phyloP scores from a whole-genome alignment of 1,140 invertebrate species.

The Littorina saxatilis region DNA sequence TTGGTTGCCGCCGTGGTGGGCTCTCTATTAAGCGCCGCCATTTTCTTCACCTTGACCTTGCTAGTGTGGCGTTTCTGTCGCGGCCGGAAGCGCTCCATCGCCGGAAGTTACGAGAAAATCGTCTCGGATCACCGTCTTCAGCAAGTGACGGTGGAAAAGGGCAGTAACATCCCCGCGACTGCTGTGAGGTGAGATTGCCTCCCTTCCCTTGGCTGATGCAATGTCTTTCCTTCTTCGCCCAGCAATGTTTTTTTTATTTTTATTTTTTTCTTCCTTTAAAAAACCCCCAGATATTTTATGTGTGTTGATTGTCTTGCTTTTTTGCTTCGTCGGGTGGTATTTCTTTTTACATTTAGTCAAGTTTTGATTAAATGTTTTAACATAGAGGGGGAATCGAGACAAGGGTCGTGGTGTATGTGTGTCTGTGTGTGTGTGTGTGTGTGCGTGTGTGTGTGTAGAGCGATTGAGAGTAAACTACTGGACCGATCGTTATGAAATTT shows the following conservation, averaged over 20 bases:
- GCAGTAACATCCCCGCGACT: slow-evolving; percentile 20
- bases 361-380: no score
- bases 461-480: no score
- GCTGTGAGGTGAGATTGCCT: slow-evolving; percentile 13
- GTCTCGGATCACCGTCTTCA: slow-evolving; percentile 31
- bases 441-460: neutral
- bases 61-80: slow-evolving; percentile 38
- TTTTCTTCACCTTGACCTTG: slow-evolving; percentile 36
- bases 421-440: neutral
- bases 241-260: neutral
- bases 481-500: no score
- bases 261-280: neutral
- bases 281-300: no score
- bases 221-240: no score
- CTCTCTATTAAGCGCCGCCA: slow-evolving; percentile 27
- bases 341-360: no score
- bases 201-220: neutral
- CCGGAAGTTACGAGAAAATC: slow-evolving; percentile 36
- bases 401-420: no score
- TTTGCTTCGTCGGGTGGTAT: no score
- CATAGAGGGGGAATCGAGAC: no score
- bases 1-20: slow-evolving; percentile 30
- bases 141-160: slow-evolving; percentile 27
- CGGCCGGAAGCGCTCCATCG: slow-evolving; percentile 24
- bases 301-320: no score